phyloP scores from a whole-genome alignment of 2,888 invertebrate species.

The Matsumyia berberina region DNA sequence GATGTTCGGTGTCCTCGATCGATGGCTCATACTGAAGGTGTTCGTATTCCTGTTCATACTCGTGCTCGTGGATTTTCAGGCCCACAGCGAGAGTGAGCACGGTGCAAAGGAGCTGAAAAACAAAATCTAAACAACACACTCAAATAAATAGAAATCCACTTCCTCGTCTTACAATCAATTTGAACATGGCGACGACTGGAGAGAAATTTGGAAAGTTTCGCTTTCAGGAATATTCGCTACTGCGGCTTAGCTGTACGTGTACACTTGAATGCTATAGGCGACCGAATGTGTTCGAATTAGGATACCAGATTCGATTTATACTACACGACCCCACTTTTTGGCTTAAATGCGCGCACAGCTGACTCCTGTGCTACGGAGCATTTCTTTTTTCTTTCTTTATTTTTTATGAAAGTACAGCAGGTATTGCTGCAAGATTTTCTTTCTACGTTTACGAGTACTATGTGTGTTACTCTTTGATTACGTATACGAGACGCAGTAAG shows the following conservation, averaged over 20 bases:
- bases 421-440: slow-evolving; percentile 54
- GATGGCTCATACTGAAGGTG: slow-evolving; percentile 80
- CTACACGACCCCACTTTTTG: slow-evolving; percentile 77
- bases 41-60: slow-evolving; percentile 74
- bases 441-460: slow-evolving; percentile 12
- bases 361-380: slow-evolving; percentile 41
- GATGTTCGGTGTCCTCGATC: slow-evolving; percentile 85
- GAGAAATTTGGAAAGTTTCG: slow-evolving; percentile 59
- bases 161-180: slow-evolving; percentile 81
- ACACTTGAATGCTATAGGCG: slow-evolving; percentile 80
- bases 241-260: slow-evolving; percentile 51
- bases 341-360: slow-evolving; percentile 23
- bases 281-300: slow-evolving; percentile 82
- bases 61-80: slow-evolving; percentile 75
- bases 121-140: not conserved
- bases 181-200: slow-evolving; percentile 79
- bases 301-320: slow-evolving; percentile 84
- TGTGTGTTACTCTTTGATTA: slow-evolving; percentile 57
- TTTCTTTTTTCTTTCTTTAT: slow-evolving; percentile 48
- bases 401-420: slow-evolving; percentile 58
- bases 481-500: slow-evolving; percentile 62
- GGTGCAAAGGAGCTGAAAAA: slow-evolving; percentile 79
- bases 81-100: slow-evolving; percentile 47
- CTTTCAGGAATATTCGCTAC: slow-evolving; percentile 31
- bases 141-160: slow-evolving; percentile 22